phyloP scores from a whole-genome alignment of 2,797 vertebrate genomes.

The Tokudaia muenninki region DNA sequence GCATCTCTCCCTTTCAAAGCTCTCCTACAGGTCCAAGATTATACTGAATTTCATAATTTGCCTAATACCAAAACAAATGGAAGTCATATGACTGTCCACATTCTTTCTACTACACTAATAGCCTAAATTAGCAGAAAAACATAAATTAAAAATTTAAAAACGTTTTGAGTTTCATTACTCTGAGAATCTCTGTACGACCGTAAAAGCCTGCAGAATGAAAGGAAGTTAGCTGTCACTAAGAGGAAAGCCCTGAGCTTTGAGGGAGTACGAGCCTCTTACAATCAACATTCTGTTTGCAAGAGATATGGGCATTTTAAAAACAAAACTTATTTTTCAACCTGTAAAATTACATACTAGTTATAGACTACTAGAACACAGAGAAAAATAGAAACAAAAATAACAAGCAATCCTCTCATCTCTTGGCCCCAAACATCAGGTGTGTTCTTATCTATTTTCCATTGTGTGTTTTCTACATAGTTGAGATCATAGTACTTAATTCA shows the following conservation, averaged over 20 bases:
- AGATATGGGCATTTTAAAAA: not conserved
- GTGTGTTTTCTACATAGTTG: constrained; percentile 1
- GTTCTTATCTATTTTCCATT: not conserved
- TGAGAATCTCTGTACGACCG: not conserved
- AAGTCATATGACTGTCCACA: not conserved
- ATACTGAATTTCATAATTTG: not conserved
- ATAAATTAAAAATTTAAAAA: not conserved
- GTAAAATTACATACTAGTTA: not conserved
- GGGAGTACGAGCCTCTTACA: constrained; percentile 34
- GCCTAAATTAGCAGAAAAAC: constrained; percentile 23
- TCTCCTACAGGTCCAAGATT: not conserved
- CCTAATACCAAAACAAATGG: not conserved
- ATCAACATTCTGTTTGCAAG: constrained; percentile 8
- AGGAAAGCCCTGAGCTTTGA: constrained; percentile 25
- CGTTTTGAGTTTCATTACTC: constrained; percentile 30
- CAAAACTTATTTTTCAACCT: constrained; percentile 43
- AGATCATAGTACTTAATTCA: constrained; percentile 6
- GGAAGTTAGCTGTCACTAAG: constrained; percentile 3
- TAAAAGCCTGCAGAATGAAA: constrained; percentile 11
- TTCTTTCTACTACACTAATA: not conserved
- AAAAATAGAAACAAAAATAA: constrained; percentile 56
- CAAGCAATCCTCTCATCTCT: not conserved
- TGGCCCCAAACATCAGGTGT: not conserved
- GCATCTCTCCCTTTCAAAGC: not conserved
- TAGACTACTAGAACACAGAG: not conserved